Conservation (phyloP, 2,113 vertebrate genomes). For the Gnathonemus longibarbis region DNA sequence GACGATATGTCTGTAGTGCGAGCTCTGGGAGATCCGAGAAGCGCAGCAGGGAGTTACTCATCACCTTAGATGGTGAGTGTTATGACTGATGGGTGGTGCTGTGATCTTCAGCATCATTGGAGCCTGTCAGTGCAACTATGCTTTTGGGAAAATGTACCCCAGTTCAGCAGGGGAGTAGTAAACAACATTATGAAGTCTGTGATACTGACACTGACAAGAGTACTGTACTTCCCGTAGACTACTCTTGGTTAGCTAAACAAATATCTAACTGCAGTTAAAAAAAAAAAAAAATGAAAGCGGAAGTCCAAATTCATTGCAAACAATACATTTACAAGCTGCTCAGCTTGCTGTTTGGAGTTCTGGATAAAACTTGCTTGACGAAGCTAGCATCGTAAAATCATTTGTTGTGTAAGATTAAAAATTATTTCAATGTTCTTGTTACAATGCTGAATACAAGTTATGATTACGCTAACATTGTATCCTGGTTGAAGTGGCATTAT, state of each 20-base stretch:
- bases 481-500: neutral
- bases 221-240: neutral
- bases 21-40: neutral
- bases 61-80: slow-evolving; percentile 20
- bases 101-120: neutral
- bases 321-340: neutral
- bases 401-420: neutral
- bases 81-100: neutral
- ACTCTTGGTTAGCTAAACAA: neutral
- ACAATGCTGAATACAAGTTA: neutral
- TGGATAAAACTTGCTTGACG: neutral
- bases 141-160: neutral
- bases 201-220: neutral
- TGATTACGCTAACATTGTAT: neutral
- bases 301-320: neutral
- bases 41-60: neutral
- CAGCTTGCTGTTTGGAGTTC: neutral
- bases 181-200: neutral
- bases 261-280: neutral
- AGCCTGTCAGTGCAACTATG: neutral
- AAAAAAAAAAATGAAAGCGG: neutral
- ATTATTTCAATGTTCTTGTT: neutral
- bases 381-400: neutral
- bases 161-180: neutral
- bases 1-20: slow-evolving; percentile 4